phyloP scores from a whole-genome alignment of 2,113 vertebrate genomes.

The Solenodon paradoxus region DNA sequence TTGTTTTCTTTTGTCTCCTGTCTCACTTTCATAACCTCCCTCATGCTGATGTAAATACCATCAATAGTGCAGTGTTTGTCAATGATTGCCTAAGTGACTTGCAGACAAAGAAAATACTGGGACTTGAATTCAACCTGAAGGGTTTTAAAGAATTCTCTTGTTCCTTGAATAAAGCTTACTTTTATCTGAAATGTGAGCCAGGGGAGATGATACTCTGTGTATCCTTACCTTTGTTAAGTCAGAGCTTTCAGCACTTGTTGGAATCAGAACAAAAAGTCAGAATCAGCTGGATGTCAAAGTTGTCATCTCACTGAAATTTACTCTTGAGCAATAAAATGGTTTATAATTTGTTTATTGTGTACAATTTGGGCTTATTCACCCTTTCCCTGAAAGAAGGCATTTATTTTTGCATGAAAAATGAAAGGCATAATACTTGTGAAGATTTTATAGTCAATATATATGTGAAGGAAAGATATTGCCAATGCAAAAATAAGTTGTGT shows the following conservation, averaged over 20 bases:
- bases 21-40: background rate
- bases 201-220: background rate
- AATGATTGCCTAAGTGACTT: background rate
- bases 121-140: background rate
- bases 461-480: background rate
- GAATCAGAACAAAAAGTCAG: slow-evolving; percentile 37
- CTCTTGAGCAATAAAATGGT: background rate
- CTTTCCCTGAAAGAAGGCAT: background rate
- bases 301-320: slow-evolving; percentile 32
- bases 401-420: slow-evolving; percentile 38
- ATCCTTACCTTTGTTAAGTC: background rate
- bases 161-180: background rate
- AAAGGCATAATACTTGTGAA: slow-evolving; percentile 11
- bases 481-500: background rate
- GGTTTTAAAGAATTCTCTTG: background rate
- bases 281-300: slow-evolving; percentile 7
- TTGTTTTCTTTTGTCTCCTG: too few species aligned
- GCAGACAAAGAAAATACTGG: background rate
- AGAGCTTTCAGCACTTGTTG: slow-evolving; percentile 8
- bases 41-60: background rate
- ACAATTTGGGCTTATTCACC: background rate
- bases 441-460: background rate
- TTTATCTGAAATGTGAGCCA: background rate
- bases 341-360: slow-evolving; percentile 31
- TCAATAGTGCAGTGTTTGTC: background rate